phyloP scores from a whole-genome alignment of 2,797 vertebrate genomes.

The Adrianichthys oophorus region DNA sequence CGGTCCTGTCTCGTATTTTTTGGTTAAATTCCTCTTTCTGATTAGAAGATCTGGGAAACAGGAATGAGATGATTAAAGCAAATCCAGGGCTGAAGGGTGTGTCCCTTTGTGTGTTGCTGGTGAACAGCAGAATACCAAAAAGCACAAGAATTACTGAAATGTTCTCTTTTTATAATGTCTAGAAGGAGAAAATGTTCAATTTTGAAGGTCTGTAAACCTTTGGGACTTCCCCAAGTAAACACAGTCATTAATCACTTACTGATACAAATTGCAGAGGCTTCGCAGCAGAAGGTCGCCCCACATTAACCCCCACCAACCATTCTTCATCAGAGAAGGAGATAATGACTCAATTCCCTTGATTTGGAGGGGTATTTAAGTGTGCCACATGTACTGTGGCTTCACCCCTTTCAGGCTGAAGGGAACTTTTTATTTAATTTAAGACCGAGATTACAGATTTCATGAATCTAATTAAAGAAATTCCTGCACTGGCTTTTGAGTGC shows the following conservation, averaged over 20 bases:
- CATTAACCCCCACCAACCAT: slow-evolving; percentile 35
- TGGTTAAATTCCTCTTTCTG: slow-evolving; percentile 14
- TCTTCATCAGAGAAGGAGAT: slow-evolving; percentile 34
- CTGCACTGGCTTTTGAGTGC: slow-evolving; percentile 14
- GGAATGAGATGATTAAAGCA: slow-evolving; percentile 41
- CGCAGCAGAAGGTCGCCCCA: slow-evolving; percentile 10
- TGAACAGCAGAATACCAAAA: slow-evolving; percentile 9
- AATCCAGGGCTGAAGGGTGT: background rate
- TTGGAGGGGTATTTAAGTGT: slow-evolving; percentile 15
- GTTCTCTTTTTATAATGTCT: slow-evolving; percentile 3
- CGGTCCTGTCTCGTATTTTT: slow-evolving; percentile 1
- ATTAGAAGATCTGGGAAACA: slow-evolving; percentile 28
- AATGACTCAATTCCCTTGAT: slow-evolving; percentile 39
- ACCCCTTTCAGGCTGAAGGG: slow-evolving; percentile 7
- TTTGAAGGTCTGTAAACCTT: slow-evolving; percentile 17
- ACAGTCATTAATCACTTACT: slow-evolving; percentile 43
- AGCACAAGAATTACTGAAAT: background rate
- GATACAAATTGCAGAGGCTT: slow-evolving; percentile 23
- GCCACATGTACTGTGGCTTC: slow-evolving; percentile 1
- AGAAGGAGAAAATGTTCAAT: slow-evolving; percentile 4
- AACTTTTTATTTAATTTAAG: slow-evolving; percentile 35
- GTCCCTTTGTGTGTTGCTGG: slow-evolving; percentile 2
- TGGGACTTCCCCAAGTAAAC: slow-evolving; percentile 38
- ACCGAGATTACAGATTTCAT: slow-evolving; percentile 24
- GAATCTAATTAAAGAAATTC: slow-evolving; percentile 27